Base-by-base conservation (phyloP, 2,888 invertebrate genomes). In the Hyposoter didymator region DNA sequence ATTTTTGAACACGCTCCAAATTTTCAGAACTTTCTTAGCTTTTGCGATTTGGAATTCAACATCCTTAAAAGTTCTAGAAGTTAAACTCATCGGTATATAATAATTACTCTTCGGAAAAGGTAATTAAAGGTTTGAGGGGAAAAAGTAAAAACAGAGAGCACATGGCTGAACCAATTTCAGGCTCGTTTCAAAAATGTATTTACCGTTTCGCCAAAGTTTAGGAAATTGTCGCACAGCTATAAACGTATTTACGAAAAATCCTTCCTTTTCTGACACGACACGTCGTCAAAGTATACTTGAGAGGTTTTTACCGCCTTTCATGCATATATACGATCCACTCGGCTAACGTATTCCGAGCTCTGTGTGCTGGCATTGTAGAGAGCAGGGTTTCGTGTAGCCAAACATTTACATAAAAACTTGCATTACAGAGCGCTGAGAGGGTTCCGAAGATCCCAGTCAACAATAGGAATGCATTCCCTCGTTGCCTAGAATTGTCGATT, bases 381-480 rank as follows among this genome's bases (percentile, higher is more conserved):
- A 14, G 59, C 28, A 32, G 47, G 17, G 28, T 69, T 45, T 14
- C 47, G 28, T 17, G 28, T 69, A 45, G 47, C 22, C 47, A 47
- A 69, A 47, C 69, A 67, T 67, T 67, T 67, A 43, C 67, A 69
- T 28, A 47, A 47, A 47, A 47, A 47, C 47, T 45, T 47, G 69
- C 69, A 47, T 47, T 32, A 32, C 19, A 47, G 32, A 47, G 47
- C 17, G 32, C 69, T 32, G 28, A 17, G 28, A 28, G 45, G 19
- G 69, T 32, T 69, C 2, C 47, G 17, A 69, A 45, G 47, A 47
- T 47, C 47, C 47, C 10, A 22, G 17, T 28, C 69, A 69, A 69
- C 69, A 69, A 69, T 69, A n/a, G 28, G 47, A 32, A 47, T 32
- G 62, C 62, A 62, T 62, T 69, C 28, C n/a, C 19, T 19, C 35